Evolutionary conservation across 2,888 invertebrate species (phyloP).

Genomic region (Lepidochitona cinerea): DNA sequence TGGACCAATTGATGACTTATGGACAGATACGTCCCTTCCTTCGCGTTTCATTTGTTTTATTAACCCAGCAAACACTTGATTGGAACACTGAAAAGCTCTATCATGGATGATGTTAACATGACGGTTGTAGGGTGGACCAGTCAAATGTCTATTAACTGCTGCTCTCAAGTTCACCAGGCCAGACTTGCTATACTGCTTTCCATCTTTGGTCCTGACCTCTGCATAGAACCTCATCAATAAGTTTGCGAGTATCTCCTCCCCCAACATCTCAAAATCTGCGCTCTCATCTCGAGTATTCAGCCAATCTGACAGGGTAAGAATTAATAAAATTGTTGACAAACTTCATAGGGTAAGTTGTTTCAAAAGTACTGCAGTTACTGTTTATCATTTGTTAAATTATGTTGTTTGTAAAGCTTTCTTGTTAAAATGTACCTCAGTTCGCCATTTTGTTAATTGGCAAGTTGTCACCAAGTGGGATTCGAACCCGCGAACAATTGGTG

Average conservation of each 20-base stretch:
- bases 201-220: slow-evolving; percentile 11
- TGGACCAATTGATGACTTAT: slow-evolving; percentile 15
- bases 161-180: slow-evolving; percentile 15
- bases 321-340: too few relatives aligned
- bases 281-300: not conserved
- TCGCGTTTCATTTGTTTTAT: slow-evolving; percentile 21
- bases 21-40: slow-evolving; percentile 18
- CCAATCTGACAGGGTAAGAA: too few relatives aligned
- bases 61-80: slow-evolving; percentile 20
- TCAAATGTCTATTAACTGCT: slow-evolving; percentile 19
- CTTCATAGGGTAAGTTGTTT: too few relatives aligned
- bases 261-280: slow-evolving; percentile 11
- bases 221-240: slow-evolving; percentile 16
- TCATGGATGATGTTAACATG: slow-evolving; percentile 15
- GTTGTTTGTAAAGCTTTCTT: too few relatives aligned
- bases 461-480: too few relatives aligned
- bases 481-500: too few relatives aligned
- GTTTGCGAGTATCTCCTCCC: not conserved
- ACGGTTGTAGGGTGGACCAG: slow-evolving; percentile 7
- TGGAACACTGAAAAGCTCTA: slow-evolving; percentile 23
- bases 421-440: too few relatives aligned
- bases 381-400: too few relatives aligned
- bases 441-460: too few relatives aligned
- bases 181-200: slow-evolving; percentile 20
- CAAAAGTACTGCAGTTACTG: too few relatives aligned